Percentiles rank a stretch among this genome's conserved stretches.
phyloP scores from a whole-genome alignment of 1,140 invertebrate genomes.

The Lysiphlebus fabarum region DNA sequence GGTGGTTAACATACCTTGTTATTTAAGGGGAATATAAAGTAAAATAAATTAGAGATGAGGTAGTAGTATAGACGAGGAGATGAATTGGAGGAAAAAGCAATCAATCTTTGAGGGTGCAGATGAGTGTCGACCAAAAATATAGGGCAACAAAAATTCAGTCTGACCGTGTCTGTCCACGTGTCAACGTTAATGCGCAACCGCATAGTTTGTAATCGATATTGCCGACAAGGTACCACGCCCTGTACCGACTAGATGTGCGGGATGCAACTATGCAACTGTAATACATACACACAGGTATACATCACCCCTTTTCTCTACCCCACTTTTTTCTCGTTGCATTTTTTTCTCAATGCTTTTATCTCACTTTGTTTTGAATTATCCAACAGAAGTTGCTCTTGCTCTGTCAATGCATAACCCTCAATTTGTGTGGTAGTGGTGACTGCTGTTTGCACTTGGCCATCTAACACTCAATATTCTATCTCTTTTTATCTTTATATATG shows the following conservation, averaged over 20 bases:
- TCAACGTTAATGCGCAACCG: slow-evolving; percentile 55
- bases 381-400: neutral
- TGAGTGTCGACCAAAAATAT: slow-evolving; percentile 54
- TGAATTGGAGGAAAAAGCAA: slow-evolving; percentile 43
- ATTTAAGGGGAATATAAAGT: too few relatives aligned
- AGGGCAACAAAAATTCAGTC: slow-evolving; percentile 55
- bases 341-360: too few relatives aligned
- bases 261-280: slow-evolving; percentile 46
- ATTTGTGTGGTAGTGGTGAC: neutral
- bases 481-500: too few relatives aligned
- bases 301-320: neutral
- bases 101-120: slow-evolving; percentile 55
- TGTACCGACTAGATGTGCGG: slow-evolving; percentile 53
- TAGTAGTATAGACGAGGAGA: slow-evolving; percentile 1
- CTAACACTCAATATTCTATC: too few relatives aligned
- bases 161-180: slow-evolving; percentile 49
- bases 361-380: neutral
- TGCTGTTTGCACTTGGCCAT: too few relatives aligned
- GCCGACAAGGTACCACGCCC: slow-evolving; percentile 56
- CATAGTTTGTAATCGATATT: slow-evolving; percentile 55
- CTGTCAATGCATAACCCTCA: neutral
- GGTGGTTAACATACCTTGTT: too few relatives aligned
- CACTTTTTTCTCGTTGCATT: neutral
- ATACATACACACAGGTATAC: neutral
- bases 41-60: too few relatives aligned